phyloP scores from a whole-genome alignment of 2,113 vertebrate genomes.

The Cnemophilus loriae region DNA sequence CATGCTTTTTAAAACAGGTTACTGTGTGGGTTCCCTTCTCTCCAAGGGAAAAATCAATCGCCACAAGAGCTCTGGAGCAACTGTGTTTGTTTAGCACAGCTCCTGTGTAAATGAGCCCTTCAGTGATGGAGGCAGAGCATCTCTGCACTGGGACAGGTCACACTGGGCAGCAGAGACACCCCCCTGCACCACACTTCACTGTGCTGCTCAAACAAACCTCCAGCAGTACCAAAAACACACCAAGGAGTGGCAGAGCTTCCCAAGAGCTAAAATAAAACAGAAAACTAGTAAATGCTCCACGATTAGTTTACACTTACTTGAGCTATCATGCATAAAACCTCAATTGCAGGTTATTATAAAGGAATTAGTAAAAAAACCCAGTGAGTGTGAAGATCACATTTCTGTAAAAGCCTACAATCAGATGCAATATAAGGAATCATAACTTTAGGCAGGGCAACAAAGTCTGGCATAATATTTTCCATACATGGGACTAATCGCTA shows the following conservation, averaged over 20 bases:
- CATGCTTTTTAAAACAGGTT: background rate
- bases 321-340: background rate
- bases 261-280: background rate
- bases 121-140: background rate
- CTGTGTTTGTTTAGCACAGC: background rate
- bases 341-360: background rate
- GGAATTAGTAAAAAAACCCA: background rate
- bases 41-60: background rate
- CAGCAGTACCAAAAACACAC: background rate
- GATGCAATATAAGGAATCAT: background rate
- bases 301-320: background rate
- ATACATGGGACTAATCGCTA: background rate
- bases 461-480: background rate
- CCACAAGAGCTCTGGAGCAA: background rate
- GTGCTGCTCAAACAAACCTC: background rate
- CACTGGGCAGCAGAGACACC: background rate
- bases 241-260: background rate
- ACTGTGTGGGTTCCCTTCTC: background rate
- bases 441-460: background rate
- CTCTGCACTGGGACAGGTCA: background rate
- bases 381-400: background rate
- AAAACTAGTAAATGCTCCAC: background rate
- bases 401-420: background rate
- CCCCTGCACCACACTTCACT: background rate
- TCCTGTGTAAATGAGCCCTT: background rate